Percentiles rank a stretch among this genome's conserved stretches.
phyloP scores from a whole-genome alignment of 2,888 invertebrate species.

The Adela reaumurella region DNA sequence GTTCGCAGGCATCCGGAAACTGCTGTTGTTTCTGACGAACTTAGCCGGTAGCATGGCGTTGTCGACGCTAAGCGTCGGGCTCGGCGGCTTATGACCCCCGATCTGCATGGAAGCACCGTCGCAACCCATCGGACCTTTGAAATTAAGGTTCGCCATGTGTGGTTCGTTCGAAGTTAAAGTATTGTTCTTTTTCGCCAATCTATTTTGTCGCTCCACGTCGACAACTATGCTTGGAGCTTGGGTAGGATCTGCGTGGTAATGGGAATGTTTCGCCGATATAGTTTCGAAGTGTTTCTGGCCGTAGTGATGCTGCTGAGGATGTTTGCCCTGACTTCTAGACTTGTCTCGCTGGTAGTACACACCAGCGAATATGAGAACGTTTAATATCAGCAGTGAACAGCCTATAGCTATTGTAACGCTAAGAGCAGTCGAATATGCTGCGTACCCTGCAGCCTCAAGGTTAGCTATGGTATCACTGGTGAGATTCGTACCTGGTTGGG shows the following conservation, averaged over 20 bases:
- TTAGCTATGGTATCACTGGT: slow-evolving; percentile 73
- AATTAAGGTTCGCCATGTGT: slow-evolving; percentile 52
- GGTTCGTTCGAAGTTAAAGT: slow-evolving; percentile 44
- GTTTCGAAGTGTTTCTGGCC: slow-evolving; percentile 70
- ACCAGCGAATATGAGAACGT: slow-evolving; percentile 79
- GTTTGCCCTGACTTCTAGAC: slow-evolving; percentile 61
- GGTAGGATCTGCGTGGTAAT: slow-evolving; percentile 72
- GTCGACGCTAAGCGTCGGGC: slow-evolving; percentile 59
- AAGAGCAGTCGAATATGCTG: slow-evolving; percentile 71
- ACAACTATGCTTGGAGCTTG: slow-evolving; percentile 80
- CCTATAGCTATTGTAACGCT: slow-evolving; percentile 80
- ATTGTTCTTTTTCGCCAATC: slow-evolving; percentile 28
- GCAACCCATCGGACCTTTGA: slow-evolving; percentile 51
- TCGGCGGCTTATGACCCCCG: slow-evolving; percentile 53
- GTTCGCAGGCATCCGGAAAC: slow-evolving; percentile 39
- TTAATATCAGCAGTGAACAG: slow-evolving; percentile 74
- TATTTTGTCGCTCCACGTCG: slow-evolving; percentile 65
- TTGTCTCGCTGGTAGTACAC: slow-evolving; percentile 81
- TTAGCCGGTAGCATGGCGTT: slow-evolving; percentile 48
- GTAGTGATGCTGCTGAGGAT: slow-evolving; percentile 71
- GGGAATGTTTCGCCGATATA: slow-evolving; percentile 72
- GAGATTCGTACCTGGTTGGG: slow-evolving; percentile 37
- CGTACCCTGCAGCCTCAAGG: slow-evolving; percentile 74
- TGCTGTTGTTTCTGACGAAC: slow-evolving; percentile 51
- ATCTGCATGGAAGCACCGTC: slow-evolving; percentile 38